These are phyloP conservation scores for Hassar affinis DNA, from an alignment of 2,113 vertebrate genomes.

Conservation along the genomic window DNA sequence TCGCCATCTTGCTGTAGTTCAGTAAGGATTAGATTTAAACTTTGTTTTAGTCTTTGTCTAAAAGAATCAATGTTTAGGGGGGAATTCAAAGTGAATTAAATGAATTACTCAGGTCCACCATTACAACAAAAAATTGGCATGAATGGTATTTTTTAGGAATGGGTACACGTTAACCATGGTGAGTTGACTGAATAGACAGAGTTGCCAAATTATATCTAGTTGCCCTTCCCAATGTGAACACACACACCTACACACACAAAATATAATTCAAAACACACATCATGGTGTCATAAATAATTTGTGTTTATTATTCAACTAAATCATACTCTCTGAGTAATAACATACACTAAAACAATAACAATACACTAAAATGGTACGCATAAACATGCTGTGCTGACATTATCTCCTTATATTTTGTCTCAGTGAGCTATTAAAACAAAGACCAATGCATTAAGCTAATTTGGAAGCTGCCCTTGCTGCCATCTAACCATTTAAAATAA, in stretches of 20 bases:
- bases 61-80: too few relatives aligned
- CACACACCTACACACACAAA: not conserved
- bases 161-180: too few relatives aligned
- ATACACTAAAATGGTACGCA: conserved; percentile 21
- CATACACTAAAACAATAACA: too few relatives aligned
- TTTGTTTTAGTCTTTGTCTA: too few relatives aligned
- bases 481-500: conserved; percentile 39
- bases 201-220: not conserved
- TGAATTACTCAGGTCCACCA: too few relatives aligned
- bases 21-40: too few relatives aligned
- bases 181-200: not conserved
- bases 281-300: not conserved
- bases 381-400: conserved; percentile 28
- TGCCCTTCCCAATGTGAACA: not conserved
- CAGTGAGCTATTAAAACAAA: conserved; percentile 40
- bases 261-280: not conserved
- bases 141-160: too few relatives aligned
- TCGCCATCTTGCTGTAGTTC: too few relatives aligned
- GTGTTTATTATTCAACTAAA: conserved; percentile 15
- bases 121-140: too few relatives aligned
- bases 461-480: conserved; percentile 20
- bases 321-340: not conserved
- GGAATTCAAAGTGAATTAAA: too few relatives aligned
- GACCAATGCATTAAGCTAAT: conserved; percentile 47
- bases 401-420: conserved; percentile 33